A percentile compares a stretch with the other conserved stretches of the same genome.
phyloP scores from a whole-genome alignment of 2,888 invertebrate species.

The Caenorhabditis wallacei region DNA sequence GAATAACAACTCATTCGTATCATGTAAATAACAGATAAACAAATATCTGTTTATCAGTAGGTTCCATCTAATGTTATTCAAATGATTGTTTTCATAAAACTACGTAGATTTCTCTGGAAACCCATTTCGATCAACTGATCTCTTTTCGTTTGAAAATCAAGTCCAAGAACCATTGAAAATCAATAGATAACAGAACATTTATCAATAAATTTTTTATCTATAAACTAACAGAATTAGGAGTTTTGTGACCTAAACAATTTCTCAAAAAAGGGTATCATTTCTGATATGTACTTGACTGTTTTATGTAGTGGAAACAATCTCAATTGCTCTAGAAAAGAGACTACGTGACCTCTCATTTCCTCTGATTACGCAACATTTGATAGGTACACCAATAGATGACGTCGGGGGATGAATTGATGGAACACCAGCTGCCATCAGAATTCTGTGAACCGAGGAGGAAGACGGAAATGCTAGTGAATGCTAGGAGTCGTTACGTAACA shows the following conservation, averaged over 20 bases:
- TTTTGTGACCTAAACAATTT: slow-evolving; percentile 4
- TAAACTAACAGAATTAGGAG: slow-evolving; percentile 13
- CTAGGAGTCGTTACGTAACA: slow-evolving; percentile 30
- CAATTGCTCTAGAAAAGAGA: slow-evolving; percentile 6
- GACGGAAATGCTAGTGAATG: slow-evolving; percentile 3
- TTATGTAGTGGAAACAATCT: slow-evolving; percentile 39
- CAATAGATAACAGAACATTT: slow-evolving; percentile 25
- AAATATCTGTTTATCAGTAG: no score
- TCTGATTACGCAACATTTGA: slow-evolving; percentile 47
- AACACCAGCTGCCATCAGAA: slow-evolving; percentile 38
- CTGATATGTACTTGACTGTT: slow-evolving; percentile 28
- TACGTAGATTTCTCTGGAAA: no score
- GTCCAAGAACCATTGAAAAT: slow-evolving; percentile 19
- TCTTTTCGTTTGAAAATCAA: no score
- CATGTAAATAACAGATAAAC: no score
- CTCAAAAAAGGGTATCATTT: background rate
- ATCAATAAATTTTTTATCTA: slow-evolving; percentile 17
- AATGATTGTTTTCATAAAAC: no score
- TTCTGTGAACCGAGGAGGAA: slow-evolving; percentile 3
- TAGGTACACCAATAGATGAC: slow-evolving; percentile 44
- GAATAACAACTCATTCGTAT: background rate
- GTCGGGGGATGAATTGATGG: slow-evolving; percentile 2
- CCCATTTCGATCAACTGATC: no score
- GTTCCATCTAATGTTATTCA: no score
- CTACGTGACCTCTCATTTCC: slow-evolving; percentile 27